Evolutionary conservation across 1,140 invertebrate genomes (phyloP).

Genomic region (Meloidogyne hapla): DNA sequence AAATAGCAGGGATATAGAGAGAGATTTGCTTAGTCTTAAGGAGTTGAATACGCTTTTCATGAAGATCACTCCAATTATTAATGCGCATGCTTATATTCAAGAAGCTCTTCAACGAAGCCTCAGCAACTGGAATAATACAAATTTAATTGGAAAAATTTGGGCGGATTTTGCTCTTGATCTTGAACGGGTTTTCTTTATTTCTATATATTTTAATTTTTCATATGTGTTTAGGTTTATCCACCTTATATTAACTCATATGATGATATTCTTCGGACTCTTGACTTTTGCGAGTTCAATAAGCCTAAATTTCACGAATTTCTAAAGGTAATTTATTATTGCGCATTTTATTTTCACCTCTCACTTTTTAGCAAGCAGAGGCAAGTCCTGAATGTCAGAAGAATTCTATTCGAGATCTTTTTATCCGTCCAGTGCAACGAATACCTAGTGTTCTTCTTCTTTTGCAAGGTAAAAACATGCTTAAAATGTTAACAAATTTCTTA

Average conservation of each 20-base stretch:
- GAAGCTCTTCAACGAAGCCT: constrained; percentile 16
- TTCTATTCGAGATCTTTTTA: constrained; percentile 38
- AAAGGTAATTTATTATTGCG: constrained; percentile 15
- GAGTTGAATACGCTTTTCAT: constrained; percentile 34
- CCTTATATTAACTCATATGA: constrained; percentile 47
- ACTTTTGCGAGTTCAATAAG: constrained; percentile 23
- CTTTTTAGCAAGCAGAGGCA: constrained; percentile 35
- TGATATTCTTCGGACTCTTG: constrained; percentile 20
- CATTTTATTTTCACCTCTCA: neutral
- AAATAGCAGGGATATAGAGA: constrained; percentile 4
- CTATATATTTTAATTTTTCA: neutral
- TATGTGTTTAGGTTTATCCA: constrained; percentile 27
- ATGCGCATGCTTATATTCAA: constrained; percentile 33
- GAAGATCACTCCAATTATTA: constrained; percentile 35
- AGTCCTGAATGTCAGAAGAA: constrained; percentile 40
- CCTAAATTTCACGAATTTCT: constrained; percentile 42
- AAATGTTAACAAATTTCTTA: neutral
- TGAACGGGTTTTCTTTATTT: neutral
- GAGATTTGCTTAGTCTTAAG: constrained; percentile 30
- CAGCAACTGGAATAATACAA: constrained; percentile 18
- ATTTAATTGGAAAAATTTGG: constrained; percentile 41
- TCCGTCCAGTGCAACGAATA: constrained; percentile 42
- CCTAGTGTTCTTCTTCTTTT: constrained; percentile 46
- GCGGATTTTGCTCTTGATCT: constrained; percentile 26
- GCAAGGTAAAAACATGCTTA: constrained; percentile 31